Conservation (phyloP, 1,140 invertebrate species). For the Panonychus citri region DNA sequence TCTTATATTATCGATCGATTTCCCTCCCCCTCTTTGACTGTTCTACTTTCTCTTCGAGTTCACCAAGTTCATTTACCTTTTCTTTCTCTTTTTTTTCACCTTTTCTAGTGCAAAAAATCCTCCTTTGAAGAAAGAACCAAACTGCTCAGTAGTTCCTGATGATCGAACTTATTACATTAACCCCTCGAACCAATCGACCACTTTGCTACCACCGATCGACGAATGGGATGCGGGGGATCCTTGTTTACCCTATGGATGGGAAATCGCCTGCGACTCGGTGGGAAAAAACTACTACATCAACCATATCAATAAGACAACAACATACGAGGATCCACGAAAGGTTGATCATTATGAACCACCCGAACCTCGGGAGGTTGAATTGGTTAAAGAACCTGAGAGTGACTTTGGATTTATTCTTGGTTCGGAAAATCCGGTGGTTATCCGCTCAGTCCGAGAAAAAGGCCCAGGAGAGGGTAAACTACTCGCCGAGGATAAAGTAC, state of each 20-base stretch:
- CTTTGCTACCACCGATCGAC: constrained; percentile 59
- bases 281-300: constrained; percentile 48
- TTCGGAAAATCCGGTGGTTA: constrained; percentile 66
- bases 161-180: constrained; percentile 23
- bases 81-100: no score
- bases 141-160: no score
- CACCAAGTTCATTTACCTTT: no score
- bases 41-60: no score
- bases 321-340: constrained; percentile 46
- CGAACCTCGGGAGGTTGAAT: constrained; percentile 43
- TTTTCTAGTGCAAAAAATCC: no score
- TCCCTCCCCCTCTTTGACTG: no score
- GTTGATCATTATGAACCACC: constrained; percentile 29
- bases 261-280: constrained; percentile 50
- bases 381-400: constrained; percentile 47
- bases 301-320: constrained; percentile 68
- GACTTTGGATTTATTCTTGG: constrained; percentile 85
- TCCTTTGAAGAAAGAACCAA: no score
- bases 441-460: constrained; percentile 43
- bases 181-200: constrained; percentile 47
- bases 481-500: constrained; percentile 66
- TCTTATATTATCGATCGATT: no score
- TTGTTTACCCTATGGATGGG: constrained; percentile 59
- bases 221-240: constrained; percentile 32
- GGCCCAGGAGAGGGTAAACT: constrained; percentile 69